phyloP scores from a whole-genome alignment of 2,113 vertebrate genomes.

The Megaptera novaeangliae region DNA sequence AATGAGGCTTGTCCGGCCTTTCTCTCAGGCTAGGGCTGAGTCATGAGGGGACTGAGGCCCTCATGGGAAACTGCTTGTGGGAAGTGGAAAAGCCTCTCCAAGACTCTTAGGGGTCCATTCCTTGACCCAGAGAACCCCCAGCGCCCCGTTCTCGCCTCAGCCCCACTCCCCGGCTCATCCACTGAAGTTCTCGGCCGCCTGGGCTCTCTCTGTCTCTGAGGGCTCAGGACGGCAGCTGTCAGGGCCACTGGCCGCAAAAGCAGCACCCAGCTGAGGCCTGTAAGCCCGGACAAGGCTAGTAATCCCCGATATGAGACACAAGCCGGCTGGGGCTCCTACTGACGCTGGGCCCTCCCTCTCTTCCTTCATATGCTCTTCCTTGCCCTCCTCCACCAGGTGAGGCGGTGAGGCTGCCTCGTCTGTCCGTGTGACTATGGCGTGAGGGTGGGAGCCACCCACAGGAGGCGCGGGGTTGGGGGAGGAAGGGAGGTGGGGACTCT shows the following conservation, averaged over 20 bases:
- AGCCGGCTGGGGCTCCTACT: not conserved
- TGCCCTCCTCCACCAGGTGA: not conserved
- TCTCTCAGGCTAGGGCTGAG: not conserved
- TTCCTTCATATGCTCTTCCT: not conserved
- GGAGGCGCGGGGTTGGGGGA: not conserved
- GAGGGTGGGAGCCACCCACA: not conserved
- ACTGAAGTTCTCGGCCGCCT: not conserved
- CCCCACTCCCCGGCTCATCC: not conserved
- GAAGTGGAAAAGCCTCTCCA: not conserved
- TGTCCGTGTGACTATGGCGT: not conserved
- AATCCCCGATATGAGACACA: too few relatives aligned
- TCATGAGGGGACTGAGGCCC: not conserved
- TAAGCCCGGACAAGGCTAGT: not conserved
- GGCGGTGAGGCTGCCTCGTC: not conserved
- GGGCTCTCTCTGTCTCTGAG: not conserved
- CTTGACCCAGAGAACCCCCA: not conserved
- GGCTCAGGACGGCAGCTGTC: not conserved
- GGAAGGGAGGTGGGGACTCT: not conserved
- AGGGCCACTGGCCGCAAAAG: not conserved
- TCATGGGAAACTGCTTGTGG: not conserved
- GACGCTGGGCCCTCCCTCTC: too few relatives aligned
- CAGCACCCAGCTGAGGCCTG: not conserved
- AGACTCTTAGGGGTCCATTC: not conserved
- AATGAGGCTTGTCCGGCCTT: accelerated
- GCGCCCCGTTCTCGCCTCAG: accelerated